A percentile compares a stretch with the other conserved stretches of the same genome.
Conservation (phyloP, 2,113 vertebrate genomes). For the Cochlearius cochlearius region DNA sequence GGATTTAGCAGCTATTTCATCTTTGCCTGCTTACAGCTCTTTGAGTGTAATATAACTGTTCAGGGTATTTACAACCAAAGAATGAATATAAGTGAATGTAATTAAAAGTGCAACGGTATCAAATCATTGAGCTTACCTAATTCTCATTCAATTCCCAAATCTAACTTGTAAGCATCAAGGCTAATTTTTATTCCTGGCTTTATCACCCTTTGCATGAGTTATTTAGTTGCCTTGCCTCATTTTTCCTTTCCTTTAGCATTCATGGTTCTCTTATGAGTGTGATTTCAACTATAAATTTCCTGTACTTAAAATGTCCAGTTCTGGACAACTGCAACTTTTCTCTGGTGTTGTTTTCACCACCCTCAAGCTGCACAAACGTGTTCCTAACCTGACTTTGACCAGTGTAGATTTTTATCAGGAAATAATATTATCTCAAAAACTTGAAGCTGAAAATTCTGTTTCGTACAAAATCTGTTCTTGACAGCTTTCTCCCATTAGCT, state of each 20-base stretch:
- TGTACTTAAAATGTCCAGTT: background rate
- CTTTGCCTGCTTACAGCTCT: background rate
- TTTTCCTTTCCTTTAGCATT: background rate
- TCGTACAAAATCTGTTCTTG: background rate
- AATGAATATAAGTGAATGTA: background rate
- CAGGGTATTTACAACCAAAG: background rate
- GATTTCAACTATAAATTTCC: background rate
- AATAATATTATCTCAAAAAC: background rate
- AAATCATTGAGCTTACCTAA: background rate
- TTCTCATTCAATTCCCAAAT: background rate
- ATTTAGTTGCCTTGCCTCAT: background rate
- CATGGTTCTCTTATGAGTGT: background rate
- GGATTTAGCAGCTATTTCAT: background rate
- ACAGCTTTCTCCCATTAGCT: background rate
- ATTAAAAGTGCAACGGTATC: background rate
- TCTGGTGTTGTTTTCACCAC: background rate
- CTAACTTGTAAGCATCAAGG: background rate
- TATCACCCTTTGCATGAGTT: background rate
- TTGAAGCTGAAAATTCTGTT: background rate
- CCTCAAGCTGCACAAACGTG: background rate
- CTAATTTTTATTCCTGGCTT: background rate
- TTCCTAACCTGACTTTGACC: background rate
- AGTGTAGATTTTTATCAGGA: background rate
- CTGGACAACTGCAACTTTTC: background rate
- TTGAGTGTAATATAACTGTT: background rate